A percentile compares a stretch with the other conserved stretches of the same genome.
Evolutionary conservation across 30 jellyfish, hydroid and myxozoan species (phyloP).

Genomic region (Turritopsis dohrnii): DNA sequence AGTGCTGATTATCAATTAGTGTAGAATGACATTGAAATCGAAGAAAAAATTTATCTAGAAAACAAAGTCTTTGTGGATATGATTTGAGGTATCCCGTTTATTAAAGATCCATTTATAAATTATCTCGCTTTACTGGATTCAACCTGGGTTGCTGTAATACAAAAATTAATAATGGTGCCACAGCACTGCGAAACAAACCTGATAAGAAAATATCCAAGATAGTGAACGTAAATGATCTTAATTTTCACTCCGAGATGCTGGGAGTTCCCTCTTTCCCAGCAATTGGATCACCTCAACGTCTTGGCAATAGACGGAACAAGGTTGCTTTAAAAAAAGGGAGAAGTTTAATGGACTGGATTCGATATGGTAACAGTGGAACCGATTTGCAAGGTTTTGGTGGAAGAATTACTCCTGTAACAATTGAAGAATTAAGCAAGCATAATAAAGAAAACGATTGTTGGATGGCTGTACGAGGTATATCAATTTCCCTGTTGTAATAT

Average conservation of each 20-base stretch:
- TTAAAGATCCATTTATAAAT: neutral
- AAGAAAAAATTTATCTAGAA: neutral
- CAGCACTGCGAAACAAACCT: neutral
- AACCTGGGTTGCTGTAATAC: conserved; percentile 6
- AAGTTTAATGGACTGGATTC: conserved; percentile 95
- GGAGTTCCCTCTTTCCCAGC: conserved; percentile 43
- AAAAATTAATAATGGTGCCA: neutral
- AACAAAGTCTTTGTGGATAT: too few species aligned
- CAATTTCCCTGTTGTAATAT: too few species aligned
- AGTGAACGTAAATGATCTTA: neutral
- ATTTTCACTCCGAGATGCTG: conserved; percentile 18
- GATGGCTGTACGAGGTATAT: conserved; percentile 85
- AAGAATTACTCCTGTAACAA: conserved; percentile 41
- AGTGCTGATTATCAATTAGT: too few species aligned
- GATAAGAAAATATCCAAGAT: neutral
- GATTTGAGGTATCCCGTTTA: neutral
- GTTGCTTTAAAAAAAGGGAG: conserved; percentile 82
- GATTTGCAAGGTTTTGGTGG: conserved; percentile 91
- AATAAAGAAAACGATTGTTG: conserved; percentile 79
- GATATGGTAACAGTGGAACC: conserved; percentile 67
- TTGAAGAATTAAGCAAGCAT: conserved; percentile 75
- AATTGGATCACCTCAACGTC: conserved; percentile 35
- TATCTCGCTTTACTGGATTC: neutral
- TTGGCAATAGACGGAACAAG: conserved; percentile 60
- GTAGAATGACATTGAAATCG: neutral